Evolutionary conservation across 2,797 vertebrate species (phyloP).

Genomic region (Menidia menidia): DNA sequence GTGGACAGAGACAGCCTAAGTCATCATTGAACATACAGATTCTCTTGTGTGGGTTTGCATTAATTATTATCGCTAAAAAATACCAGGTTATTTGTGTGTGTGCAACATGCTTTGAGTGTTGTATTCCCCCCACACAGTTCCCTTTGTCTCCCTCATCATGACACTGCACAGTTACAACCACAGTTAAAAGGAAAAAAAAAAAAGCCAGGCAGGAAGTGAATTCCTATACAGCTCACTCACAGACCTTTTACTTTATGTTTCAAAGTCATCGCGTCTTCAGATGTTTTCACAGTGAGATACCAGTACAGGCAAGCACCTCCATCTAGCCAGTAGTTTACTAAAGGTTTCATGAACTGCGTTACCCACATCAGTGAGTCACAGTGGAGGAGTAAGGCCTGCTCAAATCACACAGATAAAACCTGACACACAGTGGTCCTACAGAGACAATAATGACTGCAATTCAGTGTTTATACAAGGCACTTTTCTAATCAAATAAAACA

Average conservation of each 20-base stretch:
- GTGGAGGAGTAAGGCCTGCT: slow-evolving; percentile 19
- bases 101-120: slow-evolving; percentile 38
- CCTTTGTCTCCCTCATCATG: slow-evolving; percentile 61
- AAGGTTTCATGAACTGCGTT: slow-evolving; percentile 29
- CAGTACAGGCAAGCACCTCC: slow-evolving; percentile 35
- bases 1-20: slow-evolving; percentile 21
- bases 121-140: slow-evolving; percentile 49
- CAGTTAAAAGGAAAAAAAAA: slow-evolving; percentile 26
- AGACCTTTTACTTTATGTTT: slow-evolving; percentile 57
- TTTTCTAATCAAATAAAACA: slow-evolving; percentile 55
- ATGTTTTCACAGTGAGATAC: slow-evolving; percentile 59
- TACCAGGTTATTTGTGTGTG: slow-evolving; percentile 27
- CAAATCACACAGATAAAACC: slow-evolving; percentile 26
- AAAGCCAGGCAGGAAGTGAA: slow-evolving; percentile 70
- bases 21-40: slow-evolving; percentile 22
- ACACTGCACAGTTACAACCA: slow-evolving; percentile 62
- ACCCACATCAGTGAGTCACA: slow-evolving; percentile 33
- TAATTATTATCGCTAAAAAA: slow-evolving; percentile 25
- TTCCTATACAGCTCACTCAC: slow-evolving; percentile 65
- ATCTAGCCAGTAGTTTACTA: slow-evolving; percentile 31
- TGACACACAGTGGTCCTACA: slow-evolving; percentile 43
- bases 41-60: slow-evolving; percentile 11
- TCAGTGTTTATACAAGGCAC: slow-evolving; percentile 71
- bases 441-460: slow-evolving; percentile 31
- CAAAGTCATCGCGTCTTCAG: slow-evolving; percentile 62